Evolutionary conservation across 2,888 invertebrate genomes (phyloP).

Genomic region (Metallyticus violacea): DNA sequence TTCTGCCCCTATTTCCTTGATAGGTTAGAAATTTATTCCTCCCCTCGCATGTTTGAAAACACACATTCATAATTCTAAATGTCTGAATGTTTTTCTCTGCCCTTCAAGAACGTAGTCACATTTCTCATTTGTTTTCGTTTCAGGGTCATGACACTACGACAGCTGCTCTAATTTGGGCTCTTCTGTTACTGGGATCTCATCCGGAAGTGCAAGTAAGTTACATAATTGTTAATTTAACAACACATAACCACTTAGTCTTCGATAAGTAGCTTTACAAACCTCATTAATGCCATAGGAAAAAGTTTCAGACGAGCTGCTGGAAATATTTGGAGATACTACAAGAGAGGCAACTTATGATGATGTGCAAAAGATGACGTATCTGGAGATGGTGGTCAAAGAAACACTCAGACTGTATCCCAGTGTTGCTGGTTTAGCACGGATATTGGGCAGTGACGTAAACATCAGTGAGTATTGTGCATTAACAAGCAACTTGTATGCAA

Average conservation of each 20-base stretch:
- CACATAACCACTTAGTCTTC: too few relatives aligned
- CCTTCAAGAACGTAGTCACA: too few relatives aligned
- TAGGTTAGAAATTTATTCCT: too few relatives aligned
- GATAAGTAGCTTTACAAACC: too few relatives aligned
- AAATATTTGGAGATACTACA: background rate
- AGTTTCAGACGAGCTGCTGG: background rate
- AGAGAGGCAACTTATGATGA: background rate
- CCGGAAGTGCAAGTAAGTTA: conserved; percentile 5
- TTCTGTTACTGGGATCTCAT: background rate
- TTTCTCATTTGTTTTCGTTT: background rate
- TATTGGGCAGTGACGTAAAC: background rate
- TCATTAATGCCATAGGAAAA: background rate
- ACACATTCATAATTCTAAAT: too few relatives aligned
- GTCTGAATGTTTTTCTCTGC: too few relatives aligned
- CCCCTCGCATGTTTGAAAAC: too few relatives aligned
- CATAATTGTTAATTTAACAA: too few relatives aligned
- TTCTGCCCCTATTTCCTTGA: too few relatives aligned
- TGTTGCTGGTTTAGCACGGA: background rate
- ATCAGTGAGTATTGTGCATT: background rate
- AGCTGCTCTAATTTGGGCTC: background rate
- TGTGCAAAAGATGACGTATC: background rate
- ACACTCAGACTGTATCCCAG: background rate
- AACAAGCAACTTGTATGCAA: too few relatives aligned
- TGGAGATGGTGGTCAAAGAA: background rate
- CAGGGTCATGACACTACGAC: conserved; percentile 16